These are phyloP conservation scores for Leptinotarsa rubiginosa DNA, from an alignment of 2,888 invertebrate species.

Conservation along the genomic window DNA sequence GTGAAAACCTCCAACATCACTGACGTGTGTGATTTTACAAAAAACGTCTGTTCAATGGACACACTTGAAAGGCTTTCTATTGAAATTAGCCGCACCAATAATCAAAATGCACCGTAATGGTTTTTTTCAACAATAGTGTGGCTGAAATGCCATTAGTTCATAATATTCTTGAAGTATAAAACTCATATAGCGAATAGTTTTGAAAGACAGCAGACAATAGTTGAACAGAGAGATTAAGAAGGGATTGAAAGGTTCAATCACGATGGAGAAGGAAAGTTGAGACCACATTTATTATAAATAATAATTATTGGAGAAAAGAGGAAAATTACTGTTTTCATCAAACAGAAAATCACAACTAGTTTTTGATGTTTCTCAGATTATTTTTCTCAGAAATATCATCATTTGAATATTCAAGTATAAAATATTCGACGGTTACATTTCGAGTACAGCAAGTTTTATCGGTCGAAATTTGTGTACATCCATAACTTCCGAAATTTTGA, in stretches of 20 bases:
- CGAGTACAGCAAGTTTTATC: too few species aligned
- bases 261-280: background rate
- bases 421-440: too few species aligned
- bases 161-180: conserved; percentile 11
- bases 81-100: conserved; percentile 53
- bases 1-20: conserved; percentile 42
- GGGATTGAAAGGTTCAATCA: conserved; percentile 15
- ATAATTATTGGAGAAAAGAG: background rate
- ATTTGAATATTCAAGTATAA: too few species aligned
- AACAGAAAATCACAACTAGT: too few species aligned
- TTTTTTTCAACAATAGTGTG: conserved; percentile 44
- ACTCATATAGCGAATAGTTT: conserved; percentile 12
- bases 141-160: conserved; percentile 38
- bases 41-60: conserved; percentile 47
- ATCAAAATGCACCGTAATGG: conserved; percentile 51
- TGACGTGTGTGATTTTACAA: conserved; percentile 47
- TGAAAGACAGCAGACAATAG: conserved; percentile 16
- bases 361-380: too few species aligned
- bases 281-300: too few species aligned
- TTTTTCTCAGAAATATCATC: too few species aligned
- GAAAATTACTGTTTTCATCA: background rate
- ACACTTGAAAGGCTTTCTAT: conserved; percentile 53
- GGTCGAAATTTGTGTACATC: too few species aligned
- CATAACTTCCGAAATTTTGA: too few species aligned
- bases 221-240: conserved; percentile 1